Conservation (phyloP, 2,797 vertebrate species). For the Dicrostonyx torquatus region DNA sequence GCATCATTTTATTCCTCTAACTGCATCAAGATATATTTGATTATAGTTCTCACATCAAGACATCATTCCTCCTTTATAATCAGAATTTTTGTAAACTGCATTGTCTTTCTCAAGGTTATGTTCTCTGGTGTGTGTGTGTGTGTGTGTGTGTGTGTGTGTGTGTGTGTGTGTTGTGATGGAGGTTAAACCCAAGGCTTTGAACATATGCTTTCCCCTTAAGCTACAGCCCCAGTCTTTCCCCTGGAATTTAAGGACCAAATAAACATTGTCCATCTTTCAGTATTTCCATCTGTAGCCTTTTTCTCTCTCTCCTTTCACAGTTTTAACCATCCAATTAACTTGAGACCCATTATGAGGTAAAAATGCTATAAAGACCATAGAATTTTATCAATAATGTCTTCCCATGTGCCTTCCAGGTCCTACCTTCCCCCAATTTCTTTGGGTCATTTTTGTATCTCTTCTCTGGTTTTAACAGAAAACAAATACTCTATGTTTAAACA, state of each 20-base stretch:
- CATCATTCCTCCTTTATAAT: conserved; percentile 32
- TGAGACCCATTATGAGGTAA: background rate
- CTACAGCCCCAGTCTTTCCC: background rate
- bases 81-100: conserved; percentile 49
- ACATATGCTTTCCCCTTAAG: background rate
- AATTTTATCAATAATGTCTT: background rate
- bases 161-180: background rate
- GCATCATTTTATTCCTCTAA: conserved; percentile 33
- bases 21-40: conserved; percentile 17
- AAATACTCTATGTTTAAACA: conserved; percentile 37
- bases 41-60: conserved; percentile 22
- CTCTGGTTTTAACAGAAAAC: conserved; percentile 32
- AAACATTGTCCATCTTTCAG: conserved; percentile 44
- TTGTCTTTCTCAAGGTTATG: conserved; percentile 9
- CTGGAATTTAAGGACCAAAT: conserved; percentile 55
- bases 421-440: conserved; percentile 24
- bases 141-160: background rate
- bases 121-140: background rate
- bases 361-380: background rate
- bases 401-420: background rate
- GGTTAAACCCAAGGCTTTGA: background rate
- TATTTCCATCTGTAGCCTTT: background rate
- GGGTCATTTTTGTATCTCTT: conserved; percentile 3
- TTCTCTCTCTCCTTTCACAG: background rate
- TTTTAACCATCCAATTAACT: conserved; percentile 51